Evolutionary conservation across 1,140 invertebrate genomes (phyloP).

Genomic region (Rhopalosiphum maidis): DNA sequence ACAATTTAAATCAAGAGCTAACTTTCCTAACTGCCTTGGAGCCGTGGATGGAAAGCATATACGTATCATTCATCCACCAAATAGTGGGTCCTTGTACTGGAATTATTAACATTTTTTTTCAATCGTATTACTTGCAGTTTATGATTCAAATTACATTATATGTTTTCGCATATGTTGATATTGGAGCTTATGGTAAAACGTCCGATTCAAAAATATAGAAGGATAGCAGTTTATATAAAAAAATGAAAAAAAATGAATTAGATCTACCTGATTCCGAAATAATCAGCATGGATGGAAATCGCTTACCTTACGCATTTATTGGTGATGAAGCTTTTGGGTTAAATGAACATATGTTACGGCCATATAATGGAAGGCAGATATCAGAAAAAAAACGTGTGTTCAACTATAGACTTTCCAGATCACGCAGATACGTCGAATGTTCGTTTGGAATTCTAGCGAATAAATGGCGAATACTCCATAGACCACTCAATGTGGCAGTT

Average conservation of each 20-base stretch:
- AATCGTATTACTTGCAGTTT: conserved; percentile 45
- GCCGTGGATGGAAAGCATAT: conserved; percentile 65
- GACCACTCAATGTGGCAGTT: conserved; percentile 60
- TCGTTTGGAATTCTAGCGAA: conserved; percentile 63
- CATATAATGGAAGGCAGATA: conserved; percentile 58
- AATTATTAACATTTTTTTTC: conserved; percentile 59
- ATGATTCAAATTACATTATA: conserved; percentile 56
- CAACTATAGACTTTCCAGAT: conserved; percentile 62
- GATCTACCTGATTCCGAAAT: conserved; percentile 20
- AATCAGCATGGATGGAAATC: conserved; percentile 59
- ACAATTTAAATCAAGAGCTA: conserved; percentile 29
- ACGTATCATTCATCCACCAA: conserved; percentile 50
- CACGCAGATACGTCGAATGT: conserved; percentile 62
- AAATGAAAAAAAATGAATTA: conserved; percentile 3
- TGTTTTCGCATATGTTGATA: conserved; percentile 55
- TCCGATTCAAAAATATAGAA: conserved; percentile 55
- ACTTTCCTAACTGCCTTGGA: conserved; percentile 65
- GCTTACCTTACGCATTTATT: conserved; percentile 48
- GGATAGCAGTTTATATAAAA: neutral
- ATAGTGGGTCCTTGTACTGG: conserved; percentile 58
- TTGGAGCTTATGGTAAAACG: conserved; percentile 58
- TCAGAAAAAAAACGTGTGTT: conserved; percentile 61
- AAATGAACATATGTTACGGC: conserved; percentile 61
- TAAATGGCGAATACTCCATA: conserved; percentile 61
- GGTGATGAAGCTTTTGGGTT: conserved; percentile 65